Evolutionary conservation across 2,113 vertebrate species (phyloP).

Genomic region (Alligator mississippiensis): DNA sequence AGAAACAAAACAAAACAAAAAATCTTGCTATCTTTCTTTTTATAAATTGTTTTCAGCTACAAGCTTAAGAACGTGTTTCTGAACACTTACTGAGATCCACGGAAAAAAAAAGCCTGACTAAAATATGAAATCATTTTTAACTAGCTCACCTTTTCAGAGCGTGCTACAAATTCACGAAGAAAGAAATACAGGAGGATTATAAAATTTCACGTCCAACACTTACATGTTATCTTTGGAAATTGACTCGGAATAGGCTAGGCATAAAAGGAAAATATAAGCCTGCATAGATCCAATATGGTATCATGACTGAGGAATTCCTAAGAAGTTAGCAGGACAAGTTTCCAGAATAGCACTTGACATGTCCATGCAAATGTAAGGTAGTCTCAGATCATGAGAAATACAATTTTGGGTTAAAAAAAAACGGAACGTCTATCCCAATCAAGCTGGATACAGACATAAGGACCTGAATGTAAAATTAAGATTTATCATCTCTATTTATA

Average conservation of each 20-base stretch:
- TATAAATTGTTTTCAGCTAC: conserved; percentile 23
- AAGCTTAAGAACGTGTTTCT: conserved; percentile 33
- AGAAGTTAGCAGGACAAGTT: not conserved
- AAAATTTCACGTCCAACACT: conserved; percentile 65
- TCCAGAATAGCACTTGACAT: conserved; percentile 37
- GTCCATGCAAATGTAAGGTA: conserved; percentile 40
- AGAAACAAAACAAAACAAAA: not conserved
- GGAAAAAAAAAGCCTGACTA: conserved; percentile 36
- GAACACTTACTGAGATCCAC: conserved; percentile 22
- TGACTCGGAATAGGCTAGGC: conserved; percentile 13
- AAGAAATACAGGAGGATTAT: conserved; percentile 55
- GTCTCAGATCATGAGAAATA: conserved; percentile 41
- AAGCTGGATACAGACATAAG: conserved; percentile 59
- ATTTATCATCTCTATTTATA: conserved; percentile 76
- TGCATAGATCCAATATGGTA: not conserved
- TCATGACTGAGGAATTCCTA: conserved; percentile 10
- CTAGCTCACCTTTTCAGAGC: conserved; percentile 43
- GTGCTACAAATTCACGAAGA: conserved; percentile 56
- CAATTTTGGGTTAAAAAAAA: conserved; percentile 67
- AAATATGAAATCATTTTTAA: conserved; percentile 62
- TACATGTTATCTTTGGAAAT: conserved; percentile 60
- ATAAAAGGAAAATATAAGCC: conserved; percentile 40
- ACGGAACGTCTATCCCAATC: conserved; percentile 55
- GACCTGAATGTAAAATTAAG: conserved; percentile 73
- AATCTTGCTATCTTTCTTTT: not conserved